Percentiles rank a stretch among this genome's conserved stretches.
phyloP scores from a whole-genome alignment of 2,113 vertebrate genomes.

The Pluvialis apricaria region DNA sequence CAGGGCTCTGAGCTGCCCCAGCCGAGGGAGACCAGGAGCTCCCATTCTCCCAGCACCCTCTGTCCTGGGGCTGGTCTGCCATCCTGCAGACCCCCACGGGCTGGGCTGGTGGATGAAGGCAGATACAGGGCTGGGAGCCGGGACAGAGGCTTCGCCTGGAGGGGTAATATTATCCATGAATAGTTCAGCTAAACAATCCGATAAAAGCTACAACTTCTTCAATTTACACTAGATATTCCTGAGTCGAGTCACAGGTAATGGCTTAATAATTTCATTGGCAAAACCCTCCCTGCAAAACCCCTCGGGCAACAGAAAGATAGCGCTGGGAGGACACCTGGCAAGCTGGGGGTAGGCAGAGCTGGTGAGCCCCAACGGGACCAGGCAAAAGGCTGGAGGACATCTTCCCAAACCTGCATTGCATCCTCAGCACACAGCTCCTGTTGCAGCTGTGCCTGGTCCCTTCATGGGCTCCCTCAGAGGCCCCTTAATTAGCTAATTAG shows the following conservation, averaged over 20 bases:
- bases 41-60: not conserved
- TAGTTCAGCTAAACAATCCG: not conserved
- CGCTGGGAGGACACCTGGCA: not conserved
- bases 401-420: not conserved
- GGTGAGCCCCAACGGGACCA: rapidly evolving
- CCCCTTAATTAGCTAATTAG: not conserved
- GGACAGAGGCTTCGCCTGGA: not conserved
- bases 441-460: not conserved
- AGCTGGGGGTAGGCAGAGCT: not conserved
- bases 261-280: not conserved
- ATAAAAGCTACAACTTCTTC: not conserved
- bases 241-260: not conserved
- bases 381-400: rapidly evolving
- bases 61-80: not conserved
- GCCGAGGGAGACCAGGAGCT: not conserved
- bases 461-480: not conserved
- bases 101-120: not conserved
- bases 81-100: not conserved
- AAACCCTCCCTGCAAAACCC: not conserved
- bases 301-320: not conserved
- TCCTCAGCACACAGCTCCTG: not conserved
- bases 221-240: not conserved
- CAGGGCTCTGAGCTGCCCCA: not conserved
- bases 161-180: not conserved
- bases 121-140: not conserved